Base-by-base conservation (phyloP, 1,140 invertebrate species). In the Whitmania pigra region DNA sequence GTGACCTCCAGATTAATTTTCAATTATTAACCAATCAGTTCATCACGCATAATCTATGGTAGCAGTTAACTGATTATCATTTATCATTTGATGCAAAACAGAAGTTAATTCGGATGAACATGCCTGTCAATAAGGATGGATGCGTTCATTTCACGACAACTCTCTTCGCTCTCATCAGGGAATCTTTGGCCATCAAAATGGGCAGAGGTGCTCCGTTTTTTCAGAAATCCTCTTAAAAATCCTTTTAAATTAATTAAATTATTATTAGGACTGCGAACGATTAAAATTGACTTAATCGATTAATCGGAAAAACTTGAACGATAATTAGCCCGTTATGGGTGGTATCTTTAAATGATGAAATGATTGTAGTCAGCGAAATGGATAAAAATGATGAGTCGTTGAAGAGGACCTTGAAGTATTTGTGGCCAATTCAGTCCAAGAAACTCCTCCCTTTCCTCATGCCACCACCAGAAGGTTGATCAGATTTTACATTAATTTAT, bases 141-240 rank as follows among this genome's bases (percentile, higher is more conserved):
- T 93, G 93, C 83, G 96, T 99, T 72, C 93, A 98, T 82, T 99
- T 99, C 83, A 98, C 94, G 60, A 96, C 94, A 57, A 99, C 97
- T 36, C 85, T 99, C 71, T 99, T 99, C 86, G 94, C 95, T 67
- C 87, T 99, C 74, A 98, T 99, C 80, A 85, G 97, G 76, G 97
- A 99, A 86, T 98, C 97, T 82, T 86, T 99, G 40, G 92, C 88
- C 82, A 99, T 99, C 75, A 99, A 99, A 87, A 97, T 98, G 91
- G 86, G 94, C 85, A 87, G 90, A 80, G 90, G 92, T 94, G 22
- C 20, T 29, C 29, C 29, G 20, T 1, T 63, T 63, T 17, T 18
- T 63, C 15, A 17, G n/a, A n/a, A 49, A 15, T 49, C 43, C 43
- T 49, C 13, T 17, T 49, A 49, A 49, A 43, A 43, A 6, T 6